These are phyloP conservation scores for Aethes cnicana DNA, from an alignment of 2,888 invertebrate genomes.

Conservation along the genomic window DNA sequence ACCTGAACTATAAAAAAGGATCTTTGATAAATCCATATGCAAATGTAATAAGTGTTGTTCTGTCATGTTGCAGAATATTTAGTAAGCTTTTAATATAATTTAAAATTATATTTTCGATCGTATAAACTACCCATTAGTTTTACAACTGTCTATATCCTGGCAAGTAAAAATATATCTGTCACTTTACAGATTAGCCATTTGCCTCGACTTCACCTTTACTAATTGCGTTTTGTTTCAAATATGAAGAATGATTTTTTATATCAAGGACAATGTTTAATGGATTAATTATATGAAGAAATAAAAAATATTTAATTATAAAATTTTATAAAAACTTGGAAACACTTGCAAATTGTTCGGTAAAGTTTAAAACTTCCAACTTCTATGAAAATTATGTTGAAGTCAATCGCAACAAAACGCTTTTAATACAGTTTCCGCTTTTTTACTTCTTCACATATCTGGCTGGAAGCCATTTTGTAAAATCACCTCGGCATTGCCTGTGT, in stretches of 20 bases:
- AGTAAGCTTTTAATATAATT: no score
- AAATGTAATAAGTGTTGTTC: no score
- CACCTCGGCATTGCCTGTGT: slow-evolving; percentile 9
- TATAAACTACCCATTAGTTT: neutral
- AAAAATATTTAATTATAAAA: no score
- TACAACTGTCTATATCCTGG: neutral
- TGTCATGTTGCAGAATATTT: no score
- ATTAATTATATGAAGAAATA: no score
- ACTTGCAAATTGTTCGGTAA: no score
- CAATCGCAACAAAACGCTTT: neutral
- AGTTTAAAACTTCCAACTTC: no score
- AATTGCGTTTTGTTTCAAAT: slow-evolving; percentile 4
- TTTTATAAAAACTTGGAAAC: no score
- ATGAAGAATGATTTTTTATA: slow-evolving; percentile 20
- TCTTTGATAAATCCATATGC: no score
- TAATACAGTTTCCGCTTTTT: slow-evolving; percentile 13
- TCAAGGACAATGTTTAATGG: neutral
- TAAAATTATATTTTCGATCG: no score
- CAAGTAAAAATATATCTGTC: slow-evolving; percentile 10
- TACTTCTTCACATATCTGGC: slow-evolving; percentile 5
- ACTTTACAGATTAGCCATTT: slow-evolving; percentile 11
- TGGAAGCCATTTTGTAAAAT: slow-evolving; percentile 27
- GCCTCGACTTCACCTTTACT: neutral
- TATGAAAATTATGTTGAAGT: no score
- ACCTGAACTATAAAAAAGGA: no score